phyloP scores from a whole-genome alignment of 2,113 vertebrate genomes.

The Trematocara stigmaticum region DNA sequence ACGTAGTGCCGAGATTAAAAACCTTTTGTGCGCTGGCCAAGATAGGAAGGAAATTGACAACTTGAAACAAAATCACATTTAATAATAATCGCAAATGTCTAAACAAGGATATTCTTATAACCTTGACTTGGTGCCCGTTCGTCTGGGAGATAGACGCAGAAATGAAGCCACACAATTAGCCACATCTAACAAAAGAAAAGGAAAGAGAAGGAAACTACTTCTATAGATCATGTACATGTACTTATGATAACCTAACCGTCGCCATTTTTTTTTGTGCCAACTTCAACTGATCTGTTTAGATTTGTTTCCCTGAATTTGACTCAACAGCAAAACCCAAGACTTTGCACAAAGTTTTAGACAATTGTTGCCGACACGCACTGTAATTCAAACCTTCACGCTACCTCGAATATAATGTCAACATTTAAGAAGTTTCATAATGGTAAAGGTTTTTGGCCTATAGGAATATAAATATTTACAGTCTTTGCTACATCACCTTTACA shows the following conservation, averaged over 20 bases:
- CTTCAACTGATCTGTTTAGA: background rate
- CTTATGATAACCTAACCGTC: background rate
- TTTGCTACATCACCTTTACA: background rate
- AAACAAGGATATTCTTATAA: background rate
- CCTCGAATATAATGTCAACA: background rate
- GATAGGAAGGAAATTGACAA: background rate
- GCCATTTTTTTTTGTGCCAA: background rate
- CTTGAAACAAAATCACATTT: constrained; percentile 6
- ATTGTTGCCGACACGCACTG: background rate
- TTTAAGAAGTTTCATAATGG: background rate
- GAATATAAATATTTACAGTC: background rate
- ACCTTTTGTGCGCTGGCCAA: background rate
- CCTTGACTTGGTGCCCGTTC: background rate
- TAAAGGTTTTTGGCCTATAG: background rate
- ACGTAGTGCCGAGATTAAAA: background rate
- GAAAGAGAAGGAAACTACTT: background rate
- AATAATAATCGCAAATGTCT: background rate
- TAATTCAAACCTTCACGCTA: background rate
- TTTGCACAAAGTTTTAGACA: background rate
- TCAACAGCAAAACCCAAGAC: background rate
- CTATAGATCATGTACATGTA: background rate
- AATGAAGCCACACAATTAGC: background rate
- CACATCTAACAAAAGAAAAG: background rate
- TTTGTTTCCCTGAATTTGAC: background rate
- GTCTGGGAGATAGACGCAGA: background rate